Conservation (phyloP, 2,113 vertebrate species). For the Castor canadensis region DNA sequence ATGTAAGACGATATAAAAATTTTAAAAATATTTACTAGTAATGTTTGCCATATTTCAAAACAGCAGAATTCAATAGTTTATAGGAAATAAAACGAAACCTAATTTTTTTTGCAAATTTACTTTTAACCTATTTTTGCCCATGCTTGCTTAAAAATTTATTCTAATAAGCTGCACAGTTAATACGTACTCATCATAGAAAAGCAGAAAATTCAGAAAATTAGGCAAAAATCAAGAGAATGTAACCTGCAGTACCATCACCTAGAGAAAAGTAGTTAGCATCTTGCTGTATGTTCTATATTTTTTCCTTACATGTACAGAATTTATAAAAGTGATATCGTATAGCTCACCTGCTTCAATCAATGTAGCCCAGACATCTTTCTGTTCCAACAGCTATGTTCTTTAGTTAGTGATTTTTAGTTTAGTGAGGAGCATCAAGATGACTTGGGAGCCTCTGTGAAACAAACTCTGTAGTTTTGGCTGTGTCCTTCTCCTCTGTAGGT, state of each 20-base stretch:
- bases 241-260: not conserved
- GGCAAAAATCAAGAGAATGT: not conserved
- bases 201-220: not conserved
- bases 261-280: not conserved
- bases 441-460: not conserved
- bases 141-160: not conserved
- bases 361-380: not conserved
- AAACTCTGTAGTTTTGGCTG: not conserved
- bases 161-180: not conserved
- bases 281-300: not conserved
- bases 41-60: not conserved
- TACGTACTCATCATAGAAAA: not conserved
- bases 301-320: not conserved
- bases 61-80: not conserved
- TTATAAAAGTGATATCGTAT: not conserved
- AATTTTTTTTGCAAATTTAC: slow-evolving; percentile 7
- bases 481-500: not conserved
- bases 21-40: not conserved
- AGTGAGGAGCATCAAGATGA: not conserved
- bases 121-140: not conserved
- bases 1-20: not conserved
- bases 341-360: not conserved
- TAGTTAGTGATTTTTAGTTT: not conserved
- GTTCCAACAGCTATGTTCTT: not conserved
- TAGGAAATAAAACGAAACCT: not conserved